phyloP scores from a whole-genome alignment of 2,113 vertebrate genomes.

The Oryzias javanicus region DNA sequence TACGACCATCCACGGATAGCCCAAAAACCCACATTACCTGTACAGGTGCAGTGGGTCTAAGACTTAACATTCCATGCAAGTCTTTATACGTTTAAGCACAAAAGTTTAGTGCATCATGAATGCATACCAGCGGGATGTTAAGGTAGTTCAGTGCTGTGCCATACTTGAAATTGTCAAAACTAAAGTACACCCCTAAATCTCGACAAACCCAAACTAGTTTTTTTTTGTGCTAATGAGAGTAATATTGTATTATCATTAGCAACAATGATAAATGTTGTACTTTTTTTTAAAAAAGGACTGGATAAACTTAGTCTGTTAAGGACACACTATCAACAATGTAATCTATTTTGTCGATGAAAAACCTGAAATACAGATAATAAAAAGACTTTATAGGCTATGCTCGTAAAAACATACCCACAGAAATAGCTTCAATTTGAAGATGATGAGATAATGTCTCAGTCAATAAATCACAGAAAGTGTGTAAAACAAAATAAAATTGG shows the following conservation, averaged over 20 bases:
- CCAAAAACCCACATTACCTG: too few relatives aligned
- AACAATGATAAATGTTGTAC: not conserved
- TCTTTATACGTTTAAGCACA: too few relatives aligned
- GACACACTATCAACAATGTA: conserved; percentile 14
- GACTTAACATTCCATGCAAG: too few relatives aligned
- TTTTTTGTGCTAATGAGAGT: not conserved
- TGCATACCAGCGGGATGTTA: too few relatives aligned
- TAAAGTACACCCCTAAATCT: too few relatives aligned
- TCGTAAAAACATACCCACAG: not conserved
- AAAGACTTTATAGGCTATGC: not conserved
- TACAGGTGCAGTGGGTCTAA: too few relatives aligned
- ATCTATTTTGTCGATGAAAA: conserved; percentile 18
- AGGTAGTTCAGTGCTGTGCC: too few relatives aligned
- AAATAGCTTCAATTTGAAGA: conserved; percentile 3
- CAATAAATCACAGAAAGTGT: not conserved
- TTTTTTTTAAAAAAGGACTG: not conserved
- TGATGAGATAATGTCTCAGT: not conserved
- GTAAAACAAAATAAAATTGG: not conserved
- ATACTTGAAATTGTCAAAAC: too few relatives aligned
- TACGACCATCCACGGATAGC: too few relatives aligned
- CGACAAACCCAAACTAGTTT: too few relatives aligned
- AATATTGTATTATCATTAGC: not conserved
- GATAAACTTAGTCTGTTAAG: conserved; percentile 20
- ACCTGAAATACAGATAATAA: not conserved
- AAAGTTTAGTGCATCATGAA: too few relatives aligned